These are phyloP conservation scores for Dryocosmus kuriphilus DNA, from an alignment of 2,888 invertebrate species.

Conservation along the genomic window DNA sequence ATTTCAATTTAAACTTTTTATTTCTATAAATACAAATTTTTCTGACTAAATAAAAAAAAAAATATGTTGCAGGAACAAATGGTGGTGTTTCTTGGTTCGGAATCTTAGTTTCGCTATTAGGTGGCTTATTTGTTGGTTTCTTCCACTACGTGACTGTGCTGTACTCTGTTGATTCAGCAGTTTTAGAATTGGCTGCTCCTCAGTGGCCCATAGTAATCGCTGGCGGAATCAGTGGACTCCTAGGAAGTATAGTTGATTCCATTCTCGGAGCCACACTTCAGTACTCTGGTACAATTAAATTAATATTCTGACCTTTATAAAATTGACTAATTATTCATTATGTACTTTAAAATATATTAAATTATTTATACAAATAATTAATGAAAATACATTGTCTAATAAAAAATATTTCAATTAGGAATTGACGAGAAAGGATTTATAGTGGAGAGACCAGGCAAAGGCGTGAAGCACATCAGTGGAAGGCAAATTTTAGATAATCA, in stretches of 20 bases:
- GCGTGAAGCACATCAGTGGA: slow-evolving; percentile 88
- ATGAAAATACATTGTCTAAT: not conserved
- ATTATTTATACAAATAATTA: not conserved
- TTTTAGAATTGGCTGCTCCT: slow-evolving; percentile 82
- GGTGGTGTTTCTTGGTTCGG: slow-evolving; percentile 88
- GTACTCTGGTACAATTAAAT: slow-evolving; percentile 86
- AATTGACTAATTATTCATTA: no score
- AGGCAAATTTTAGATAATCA: slow-evolving; percentile 89
- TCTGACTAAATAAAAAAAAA: slow-evolving; percentile 21
- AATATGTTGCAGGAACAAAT: slow-evolving; percentile 85
- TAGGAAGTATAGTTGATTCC: slow-evolving; percentile 91
- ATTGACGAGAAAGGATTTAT: slow-evolving; percentile 84
- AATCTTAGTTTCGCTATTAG: slow-evolving; percentile 82
- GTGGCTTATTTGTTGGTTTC: slow-evolving; percentile 86
- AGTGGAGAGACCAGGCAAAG: slow-evolving; percentile 85
- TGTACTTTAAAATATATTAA: no score
- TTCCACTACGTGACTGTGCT: slow-evolving; percentile 85
- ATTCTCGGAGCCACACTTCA: slow-evolving; percentile 91
- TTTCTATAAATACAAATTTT: not conserved
- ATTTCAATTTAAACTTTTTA: slow-evolving; percentile 6
- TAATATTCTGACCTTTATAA: not conserved
- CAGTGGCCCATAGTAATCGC: slow-evolving; percentile 89
- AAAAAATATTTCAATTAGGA: slow-evolving; percentile 79
- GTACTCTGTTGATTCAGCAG: slow-evolving; percentile 81
- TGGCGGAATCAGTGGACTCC: slow-evolving; percentile 86